Base-by-base conservation (phyloP, 1,140 invertebrate genomes). In the Drosophila bifasciata region DNA sequence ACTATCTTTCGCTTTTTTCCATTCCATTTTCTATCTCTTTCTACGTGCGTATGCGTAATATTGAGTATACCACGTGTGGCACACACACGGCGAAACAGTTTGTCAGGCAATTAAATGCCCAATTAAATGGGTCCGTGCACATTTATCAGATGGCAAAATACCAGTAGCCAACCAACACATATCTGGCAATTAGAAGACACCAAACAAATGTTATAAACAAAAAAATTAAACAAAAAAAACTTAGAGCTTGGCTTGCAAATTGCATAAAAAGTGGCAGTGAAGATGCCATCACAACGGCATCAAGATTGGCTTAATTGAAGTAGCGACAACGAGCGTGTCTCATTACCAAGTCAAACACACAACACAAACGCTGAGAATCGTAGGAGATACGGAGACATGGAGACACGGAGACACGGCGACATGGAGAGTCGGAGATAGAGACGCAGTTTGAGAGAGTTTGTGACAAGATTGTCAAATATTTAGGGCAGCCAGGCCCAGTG, bases 401-500 rank as follows among this genome's bases (percentile, higher is more conserved):
- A 52, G 13, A 23, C n/a, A 9, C 8, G 6, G 3, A 16, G 40
- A 56, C 59, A 50, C 41, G 15, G n/a, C 39, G 21, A 39, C 32
- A 40, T 39, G 8, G 15, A 52, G 13, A 23, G 3, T 23, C 19
- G 13, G 8, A 53, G 51, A 43, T 15, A 13, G 25, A 46, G 59
- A 51, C 23, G 6, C 32, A 61, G 11, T 36, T 36, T 36, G 41
- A 40, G 43, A 17, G 8, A 41, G 64, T 68, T 68, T 13, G 79
- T 84, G 79, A 84, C 79, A 84, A 84, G 79, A 79, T 84, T 84
- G 79, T 84, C 79, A 84, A 84, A 84, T 76, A 79, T 8, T 36
- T 5, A 1, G 32, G 75, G 41, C 51, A 45, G 68, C 16, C 28
- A 11, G 28, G 3, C 9, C 28, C 5, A 77, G 44, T 77, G 59